A percentile compares a stretch with the other conserved stretches of the same genome.
Conservation (phyloP, 2,888 invertebrate genomes). For the Cetonia aurata region DNA sequence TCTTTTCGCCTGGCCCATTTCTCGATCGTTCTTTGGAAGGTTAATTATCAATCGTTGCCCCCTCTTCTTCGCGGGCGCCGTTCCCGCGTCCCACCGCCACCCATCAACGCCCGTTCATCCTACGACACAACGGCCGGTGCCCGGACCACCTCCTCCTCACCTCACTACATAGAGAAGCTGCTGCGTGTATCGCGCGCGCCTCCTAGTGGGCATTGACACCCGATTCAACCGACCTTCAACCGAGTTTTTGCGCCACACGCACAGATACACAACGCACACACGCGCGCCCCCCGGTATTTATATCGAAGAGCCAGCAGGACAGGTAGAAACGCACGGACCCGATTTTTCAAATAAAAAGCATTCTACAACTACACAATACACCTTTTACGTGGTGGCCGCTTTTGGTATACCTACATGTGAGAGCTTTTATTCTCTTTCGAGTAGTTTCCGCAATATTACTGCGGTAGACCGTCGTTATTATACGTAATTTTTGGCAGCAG, state of each 20-base stretch:
- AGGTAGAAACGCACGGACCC: conserved; percentile 24
- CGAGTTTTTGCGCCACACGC: conserved; percentile 61
- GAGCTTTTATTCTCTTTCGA: conserved; percentile 14
- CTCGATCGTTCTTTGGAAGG: conserved; percentile 55
- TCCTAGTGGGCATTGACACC: conserved; percentile 63
- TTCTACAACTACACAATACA: conserved; percentile 12
- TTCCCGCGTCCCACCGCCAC: conserved; percentile 49
- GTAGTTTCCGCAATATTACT: conserved; percentile 18
- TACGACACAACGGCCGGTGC: conserved; percentile 8
- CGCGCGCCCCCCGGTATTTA: neutral
- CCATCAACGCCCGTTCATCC: conserved; percentile 23
- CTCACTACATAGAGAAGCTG: conserved; percentile 46
- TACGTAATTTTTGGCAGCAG: conserved; percentile 18
- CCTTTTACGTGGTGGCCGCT: neutral
- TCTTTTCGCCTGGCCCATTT: conserved; percentile 44
- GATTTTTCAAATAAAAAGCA: conserved; percentile 14
- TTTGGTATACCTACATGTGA: too few relatives aligned
- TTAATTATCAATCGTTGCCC: conserved; percentile 53
- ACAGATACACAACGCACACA: conserved; percentile 35
- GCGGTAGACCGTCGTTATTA: conserved; percentile 27
- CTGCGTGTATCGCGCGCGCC: conserved; percentile 50
- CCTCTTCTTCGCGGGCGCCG: conserved; percentile 48
- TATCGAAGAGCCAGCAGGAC: neutral
- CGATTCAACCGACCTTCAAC: conserved; percentile 66
- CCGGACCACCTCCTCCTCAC: conserved; percentile 51